Percentiles rank a stretch among this genome's conserved stretches.
These are phyloP conservation scores for Erethizon dorsatum DNA, from an alignment of 2,797 vertebrate genomes.

Conservation along the genomic window DNA sequence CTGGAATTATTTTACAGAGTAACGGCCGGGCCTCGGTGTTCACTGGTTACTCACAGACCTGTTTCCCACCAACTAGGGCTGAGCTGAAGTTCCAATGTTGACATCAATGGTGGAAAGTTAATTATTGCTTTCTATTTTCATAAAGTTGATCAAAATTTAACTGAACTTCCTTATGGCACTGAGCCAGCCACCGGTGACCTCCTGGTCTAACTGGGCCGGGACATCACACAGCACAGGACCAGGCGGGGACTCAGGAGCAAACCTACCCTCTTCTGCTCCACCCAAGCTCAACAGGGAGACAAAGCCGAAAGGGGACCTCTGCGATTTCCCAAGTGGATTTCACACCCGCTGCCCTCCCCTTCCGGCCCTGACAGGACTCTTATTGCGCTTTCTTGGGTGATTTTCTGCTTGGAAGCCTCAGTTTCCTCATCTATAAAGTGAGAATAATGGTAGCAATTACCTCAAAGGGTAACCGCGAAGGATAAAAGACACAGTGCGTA, in stretches of 20 bases:
- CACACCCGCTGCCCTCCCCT: too few species aligned
- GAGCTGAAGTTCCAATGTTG: neutral
- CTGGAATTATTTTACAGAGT: conserved; percentile 53
- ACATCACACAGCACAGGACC: neutral
- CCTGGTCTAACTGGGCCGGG: neutral
- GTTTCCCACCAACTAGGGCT: conserved; percentile 59
- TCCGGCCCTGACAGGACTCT: neutral
- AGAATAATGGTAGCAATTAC: neutral
- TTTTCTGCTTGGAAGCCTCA: neutral
- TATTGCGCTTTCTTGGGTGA: neutral
- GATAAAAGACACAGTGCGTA: neutral
- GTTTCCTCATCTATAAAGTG: conserved; percentile 26
- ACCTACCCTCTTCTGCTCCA: neutral
- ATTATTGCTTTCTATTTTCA: conserved; percentile 85
- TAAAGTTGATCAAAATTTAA: conserved; percentile 84
- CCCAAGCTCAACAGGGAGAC: neutral
- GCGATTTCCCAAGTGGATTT: neutral
- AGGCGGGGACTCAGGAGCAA: neutral
- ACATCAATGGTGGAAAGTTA: conserved; percentile 82
- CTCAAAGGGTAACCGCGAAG: neutral
- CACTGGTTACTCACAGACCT: neutral
- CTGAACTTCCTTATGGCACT: conserved; percentile 76
- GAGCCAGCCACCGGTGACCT: conserved; percentile 44
- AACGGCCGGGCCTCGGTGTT: neutral
- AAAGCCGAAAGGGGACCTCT: neutral